Percentiles rank a stretch among this genome's conserved stretches.
Conservation (phyloP, 2,113 vertebrate genomes). For the Sminthopsis crassicaudata region DNA sequence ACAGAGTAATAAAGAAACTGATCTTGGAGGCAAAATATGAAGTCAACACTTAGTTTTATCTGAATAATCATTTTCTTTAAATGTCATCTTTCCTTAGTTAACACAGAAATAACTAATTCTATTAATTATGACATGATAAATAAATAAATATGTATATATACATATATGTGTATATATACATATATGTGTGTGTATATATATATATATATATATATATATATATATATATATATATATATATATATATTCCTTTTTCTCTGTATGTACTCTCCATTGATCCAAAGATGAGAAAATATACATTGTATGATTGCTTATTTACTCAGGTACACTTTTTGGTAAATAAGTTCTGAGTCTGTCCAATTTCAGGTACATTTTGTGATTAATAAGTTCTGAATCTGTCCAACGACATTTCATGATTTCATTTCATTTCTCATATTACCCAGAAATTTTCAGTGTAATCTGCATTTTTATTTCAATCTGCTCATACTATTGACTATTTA, state of each 20-base stretch:
- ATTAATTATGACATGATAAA: constrained; percentile 8
- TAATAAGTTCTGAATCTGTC: too few relatives aligned
- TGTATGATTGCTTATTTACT: not conserved
- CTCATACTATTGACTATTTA: not conserved
- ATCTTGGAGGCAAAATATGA: constrained; percentile 10
- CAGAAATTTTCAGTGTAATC: not conserved
- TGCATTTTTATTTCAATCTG: not conserved
- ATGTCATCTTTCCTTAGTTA: constrained; percentile 50
- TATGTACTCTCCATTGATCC: constrained; percentile 16
- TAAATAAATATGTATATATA: too few relatives aligned
- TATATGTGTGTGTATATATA: too few relatives aligned
- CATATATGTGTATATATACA: too few relatives aligned
- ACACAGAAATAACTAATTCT: constrained; percentile 30
- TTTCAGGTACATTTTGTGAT: not conserved
- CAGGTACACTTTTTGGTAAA: not conserved
- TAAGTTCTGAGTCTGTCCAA: not conserved
- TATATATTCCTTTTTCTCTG: not conserved
- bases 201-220: too few relatives aligned
- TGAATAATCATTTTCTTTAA: constrained; percentile 54
- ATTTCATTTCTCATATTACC: not conserved
- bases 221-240: not conserved
- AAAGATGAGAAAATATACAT: not conserved
- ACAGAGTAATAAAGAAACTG: not conserved
- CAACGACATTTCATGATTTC: not conserved
- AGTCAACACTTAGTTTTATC: constrained; percentile 44